These are phyloP conservation scores for Callinectes sapidus DNA, from an alignment of 2,888 invertebrate species.

Conservation along the genomic window DNA sequence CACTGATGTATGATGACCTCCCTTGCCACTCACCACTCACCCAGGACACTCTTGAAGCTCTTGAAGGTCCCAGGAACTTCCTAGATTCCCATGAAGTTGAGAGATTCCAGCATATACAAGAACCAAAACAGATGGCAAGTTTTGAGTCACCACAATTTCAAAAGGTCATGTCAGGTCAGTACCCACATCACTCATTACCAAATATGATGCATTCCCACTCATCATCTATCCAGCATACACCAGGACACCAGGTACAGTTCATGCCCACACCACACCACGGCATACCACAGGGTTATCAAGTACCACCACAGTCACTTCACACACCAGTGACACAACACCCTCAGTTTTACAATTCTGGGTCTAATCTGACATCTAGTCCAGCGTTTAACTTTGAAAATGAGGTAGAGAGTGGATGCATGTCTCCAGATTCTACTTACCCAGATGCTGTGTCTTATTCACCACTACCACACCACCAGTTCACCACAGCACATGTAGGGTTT, in stretches of 20 bases:
- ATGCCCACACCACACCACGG: not conserved
- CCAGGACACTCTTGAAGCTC: not conserved
- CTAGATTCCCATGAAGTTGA: not conserved
- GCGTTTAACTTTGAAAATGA: not conserved
- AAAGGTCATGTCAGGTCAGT: slow-evolving; percentile 2
- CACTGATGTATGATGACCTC: slow-evolving; percentile 29
- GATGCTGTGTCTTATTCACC: not conserved
- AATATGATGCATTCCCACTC: not conserved
- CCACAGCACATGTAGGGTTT: not conserved
- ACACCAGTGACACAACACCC: not conserved
- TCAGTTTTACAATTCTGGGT: not conserved
- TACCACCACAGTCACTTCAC: not conserved
- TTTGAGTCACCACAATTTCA: not conserved
- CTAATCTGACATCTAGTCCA: not conserved
- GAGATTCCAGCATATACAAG: not conserved
- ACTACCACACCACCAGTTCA: not conserved
- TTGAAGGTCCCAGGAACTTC: not conserved
- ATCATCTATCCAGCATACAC: not conserved
- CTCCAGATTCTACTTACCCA: not conserved
- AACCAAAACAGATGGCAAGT: not conserved
- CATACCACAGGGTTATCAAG: not conserved
- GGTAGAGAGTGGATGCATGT: not conserved
- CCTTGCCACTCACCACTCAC: not conserved
- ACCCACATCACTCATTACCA: not conserved
- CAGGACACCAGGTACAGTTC: not conserved